Evolutionary conservation across 2,797 vertebrate species (phyloP).

Genomic region (Trachurus trachurus): DNA sequence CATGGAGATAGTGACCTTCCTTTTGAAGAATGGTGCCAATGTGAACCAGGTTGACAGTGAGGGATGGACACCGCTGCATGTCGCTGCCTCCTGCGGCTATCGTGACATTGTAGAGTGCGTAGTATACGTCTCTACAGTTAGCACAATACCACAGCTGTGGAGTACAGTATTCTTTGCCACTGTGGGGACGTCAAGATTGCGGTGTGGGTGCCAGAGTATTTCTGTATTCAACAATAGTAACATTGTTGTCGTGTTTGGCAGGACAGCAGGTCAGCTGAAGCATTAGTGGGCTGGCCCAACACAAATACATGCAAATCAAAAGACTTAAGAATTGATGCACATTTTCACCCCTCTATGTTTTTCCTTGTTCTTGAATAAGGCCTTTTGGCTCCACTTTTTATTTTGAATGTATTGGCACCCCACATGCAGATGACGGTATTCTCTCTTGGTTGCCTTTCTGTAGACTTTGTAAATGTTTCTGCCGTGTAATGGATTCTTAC

Average conservation of each 20-base stretch:
- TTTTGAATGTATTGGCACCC: neutral
- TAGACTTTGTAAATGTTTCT: neutral
- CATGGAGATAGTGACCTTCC: slow-evolving; percentile 91
- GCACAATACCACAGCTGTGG: slow-evolving; percentile 33
- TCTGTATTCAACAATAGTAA: slow-evolving; percentile 72
- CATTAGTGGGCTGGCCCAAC: slow-evolving; percentile 46
- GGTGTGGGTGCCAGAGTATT: slow-evolving; percentile 63
- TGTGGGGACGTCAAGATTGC: slow-evolving; percentile 35
- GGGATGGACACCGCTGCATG: slow-evolving; percentile 94
- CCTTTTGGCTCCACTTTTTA: neutral
- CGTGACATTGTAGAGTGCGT: slow-evolving; percentile 92
- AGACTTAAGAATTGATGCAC: slow-evolving; percentile 28
- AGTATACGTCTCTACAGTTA: slow-evolving; percentile 20
- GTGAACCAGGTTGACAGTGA: slow-evolving; percentile 94
- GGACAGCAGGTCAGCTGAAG: slow-evolving; percentile 49
- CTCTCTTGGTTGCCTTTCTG: neutral
- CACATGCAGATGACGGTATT: slow-evolving; percentile 5
- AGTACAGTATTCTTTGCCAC: slow-evolving; percentile 21
- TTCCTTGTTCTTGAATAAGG: slow-evolving; percentile 7
- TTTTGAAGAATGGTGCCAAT: slow-evolving; percentile 88
- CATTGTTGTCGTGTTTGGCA: slow-evolving; percentile 75
- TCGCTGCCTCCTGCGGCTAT: slow-evolving; percentile 92
- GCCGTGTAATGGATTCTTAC: neutral
- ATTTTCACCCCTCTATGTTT: neutral
- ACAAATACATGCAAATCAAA: slow-evolving; percentile 27